A percentile compares a stretch with the other conserved stretches of the same genome.
These are phyloP conservation scores for Brachyptera putata DNA, from an alignment of 2,888 invertebrate species.

Conservation along the genomic window DNA sequence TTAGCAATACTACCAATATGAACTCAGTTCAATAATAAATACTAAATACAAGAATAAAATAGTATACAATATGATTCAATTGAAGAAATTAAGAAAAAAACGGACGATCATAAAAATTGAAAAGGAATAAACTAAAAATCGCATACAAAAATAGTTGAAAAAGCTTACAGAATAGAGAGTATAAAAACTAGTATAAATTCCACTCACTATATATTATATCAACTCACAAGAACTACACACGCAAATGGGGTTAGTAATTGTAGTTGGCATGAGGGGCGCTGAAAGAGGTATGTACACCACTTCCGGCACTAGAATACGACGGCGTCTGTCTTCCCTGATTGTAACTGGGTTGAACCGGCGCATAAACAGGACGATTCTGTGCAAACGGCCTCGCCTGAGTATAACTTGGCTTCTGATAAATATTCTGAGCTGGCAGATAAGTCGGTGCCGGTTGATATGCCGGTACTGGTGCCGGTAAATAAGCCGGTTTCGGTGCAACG, in stretches of 20 bases:
- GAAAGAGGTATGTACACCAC: conserved; percentile 17
- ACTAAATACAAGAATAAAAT: no score
- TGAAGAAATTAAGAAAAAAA: no score
- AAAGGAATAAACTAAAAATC: no score
- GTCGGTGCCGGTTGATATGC: background rate
- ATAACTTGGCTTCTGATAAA: background rate
- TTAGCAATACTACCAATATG: no score
- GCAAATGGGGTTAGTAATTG: conserved; percentile 2
- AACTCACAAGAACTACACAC: no score
- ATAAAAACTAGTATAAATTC: no score
- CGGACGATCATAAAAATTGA: no score
- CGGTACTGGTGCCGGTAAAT: conserved; percentile 11
- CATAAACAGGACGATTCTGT: background rate
- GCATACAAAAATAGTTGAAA: no score
- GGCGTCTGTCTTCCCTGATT: background rate
- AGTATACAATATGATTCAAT: no score
- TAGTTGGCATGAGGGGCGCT: conserved; percentile 20
- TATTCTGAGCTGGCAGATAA: conserved; percentile 32
- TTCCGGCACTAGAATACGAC: background rate
- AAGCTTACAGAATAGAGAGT: no score
- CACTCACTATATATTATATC: no score
- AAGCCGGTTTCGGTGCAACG: background rate
- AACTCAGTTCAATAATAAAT: no score
- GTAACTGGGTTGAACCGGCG: conserved; percentile 6
- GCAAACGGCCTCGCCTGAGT: background rate